Conservation (phyloP, 2,113 vertebrate species). For the Poeciliopsis prolifica region DNA sequence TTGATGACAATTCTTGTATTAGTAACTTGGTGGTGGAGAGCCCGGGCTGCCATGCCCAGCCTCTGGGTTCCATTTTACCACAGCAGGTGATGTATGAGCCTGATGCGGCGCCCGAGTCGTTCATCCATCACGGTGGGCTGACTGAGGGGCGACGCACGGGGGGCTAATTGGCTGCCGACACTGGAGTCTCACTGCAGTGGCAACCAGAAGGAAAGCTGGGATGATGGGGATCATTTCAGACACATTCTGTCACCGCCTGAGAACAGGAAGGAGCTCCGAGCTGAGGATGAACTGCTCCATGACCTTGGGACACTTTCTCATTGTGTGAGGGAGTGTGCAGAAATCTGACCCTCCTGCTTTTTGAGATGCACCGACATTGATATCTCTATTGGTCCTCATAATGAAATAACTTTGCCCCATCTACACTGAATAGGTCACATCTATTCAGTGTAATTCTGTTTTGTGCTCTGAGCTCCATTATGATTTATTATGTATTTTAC, state of each 20-base stretch:
- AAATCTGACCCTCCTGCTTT: neutral
- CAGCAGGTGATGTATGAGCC: slow-evolving; percentile 83
- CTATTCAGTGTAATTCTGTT: too few relatives aligned
- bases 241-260: neutral
- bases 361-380: too few relatives aligned
- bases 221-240: slow-evolving; percentile 4
- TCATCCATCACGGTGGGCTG: slow-evolving; percentile 83
- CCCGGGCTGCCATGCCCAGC: slow-evolving; percentile 79
- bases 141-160: slow-evolving; percentile 59
- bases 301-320: neutral
- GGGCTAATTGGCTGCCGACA: slow-evolving; percentile 29
- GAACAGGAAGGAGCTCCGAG: neutral
- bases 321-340: neutral
- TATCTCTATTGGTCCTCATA: too few relatives aligned
- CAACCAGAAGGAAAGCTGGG: neutral
- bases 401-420: too few relatives aligned
- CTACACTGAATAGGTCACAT: too few relatives aligned
- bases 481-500: too few relatives aligned
- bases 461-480: too few relatives aligned
- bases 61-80: slow-evolving; percentile 79
- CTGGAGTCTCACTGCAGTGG: slow-evolving; percentile 11
- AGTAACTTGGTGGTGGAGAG: slow-evolving; percentile 64
- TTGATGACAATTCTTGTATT: slow-evolving; percentile 30
- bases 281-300: slow-evolving; percentile 8
- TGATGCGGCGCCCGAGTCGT: slow-evolving; percentile 81